Evolutionary conservation across 2,888 invertebrate species (phyloP).

Genomic region (Oconnorella tubifera): DNA sequence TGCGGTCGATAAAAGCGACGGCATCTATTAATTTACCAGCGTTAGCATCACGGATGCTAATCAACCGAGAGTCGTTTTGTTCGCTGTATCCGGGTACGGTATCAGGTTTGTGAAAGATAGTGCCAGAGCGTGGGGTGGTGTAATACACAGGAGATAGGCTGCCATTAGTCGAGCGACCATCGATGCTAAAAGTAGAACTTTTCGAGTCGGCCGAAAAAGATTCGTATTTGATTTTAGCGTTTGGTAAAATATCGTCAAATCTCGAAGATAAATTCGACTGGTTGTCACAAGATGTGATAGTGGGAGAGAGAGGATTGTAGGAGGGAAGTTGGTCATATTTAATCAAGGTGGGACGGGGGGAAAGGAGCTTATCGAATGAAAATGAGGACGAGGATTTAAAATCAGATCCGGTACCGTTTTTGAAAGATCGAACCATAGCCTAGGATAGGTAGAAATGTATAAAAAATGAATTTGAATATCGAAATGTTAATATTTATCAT

Average conservation of each 20-base stretch:
- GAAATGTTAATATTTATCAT: too few relatives aligned
- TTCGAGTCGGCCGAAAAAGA: background rate
- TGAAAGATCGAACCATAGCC: conserved; percentile 4
- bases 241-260: background rate
- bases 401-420: background rate
- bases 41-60: too few relatives aligned
- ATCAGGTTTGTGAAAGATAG: background rate
- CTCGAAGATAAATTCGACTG: background rate
- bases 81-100: background rate
- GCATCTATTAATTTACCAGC: too few relatives aligned
- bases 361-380: background rate
- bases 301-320: background rate
- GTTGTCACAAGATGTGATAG: too few relatives aligned
- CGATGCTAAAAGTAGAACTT: too few relatives aligned
- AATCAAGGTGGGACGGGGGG: background rate
- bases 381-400: background rate
- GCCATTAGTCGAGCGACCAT: too few relatives aligned
- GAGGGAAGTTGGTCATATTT: background rate
- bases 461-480: too few relatives aligned
- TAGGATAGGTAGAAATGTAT: too few relatives aligned
- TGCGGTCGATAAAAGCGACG: conserved; percentile 15
- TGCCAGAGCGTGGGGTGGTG: too few relatives aligned
- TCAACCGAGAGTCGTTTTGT: too few relatives aligned
- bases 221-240: background rate
- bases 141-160: too few relatives aligned